Conservation (phyloP, 30 jellyfish, hydroid and myxozoan genomes). For the Turritopsis dohrnii region DNA sequence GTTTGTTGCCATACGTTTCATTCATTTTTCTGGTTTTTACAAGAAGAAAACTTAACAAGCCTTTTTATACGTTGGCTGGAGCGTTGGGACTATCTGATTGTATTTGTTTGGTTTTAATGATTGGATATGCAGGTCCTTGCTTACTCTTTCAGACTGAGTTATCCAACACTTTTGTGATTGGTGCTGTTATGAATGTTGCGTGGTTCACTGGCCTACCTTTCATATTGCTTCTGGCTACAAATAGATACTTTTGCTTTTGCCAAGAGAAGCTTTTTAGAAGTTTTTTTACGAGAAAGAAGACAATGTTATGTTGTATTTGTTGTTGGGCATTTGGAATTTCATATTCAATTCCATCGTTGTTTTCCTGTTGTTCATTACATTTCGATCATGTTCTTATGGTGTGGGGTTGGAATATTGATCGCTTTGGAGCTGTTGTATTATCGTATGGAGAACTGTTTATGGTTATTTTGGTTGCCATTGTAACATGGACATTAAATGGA, state of each 20-base stretch:
- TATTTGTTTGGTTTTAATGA: conserved; percentile 13
- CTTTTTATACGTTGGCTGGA: conserved; percentile 10
- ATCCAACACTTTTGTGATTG: not conserved
- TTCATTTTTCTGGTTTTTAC: conserved; percentile 20
- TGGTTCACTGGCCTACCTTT: conserved; percentile 25
- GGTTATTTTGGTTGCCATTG: not conserved
- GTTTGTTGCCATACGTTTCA: not conserved
- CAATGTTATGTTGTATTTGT: not conserved
- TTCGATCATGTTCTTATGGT: conserved; percentile 8
- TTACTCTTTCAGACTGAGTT: not conserved
- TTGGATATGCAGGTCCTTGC: conserved; percentile 13
- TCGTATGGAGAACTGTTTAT: conserved; percentile 11
- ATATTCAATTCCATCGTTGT: conserved; percentile 12
- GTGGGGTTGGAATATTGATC: conserved; percentile 20
- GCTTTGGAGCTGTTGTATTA: not conserved
- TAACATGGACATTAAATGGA: not conserved
- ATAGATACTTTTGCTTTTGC: conserved; percentile 20
- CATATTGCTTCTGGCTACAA: not conserved
- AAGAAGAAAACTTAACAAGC: not conserved
- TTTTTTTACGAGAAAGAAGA: not conserved
- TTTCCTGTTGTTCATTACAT: conserved; percentile 19
- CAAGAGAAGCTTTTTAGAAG: not conserved
- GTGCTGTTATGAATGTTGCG: conserved; percentile 10
- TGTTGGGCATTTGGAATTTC: conserved; percentile 18
- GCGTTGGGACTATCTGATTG: conserved; percentile 20